Evolutionary conservation across 2,797 vertebrate species (phyloP), one percentile per base, ranked within the genome.

Genomic region (Bryconaethiops microstoma): DNA sequence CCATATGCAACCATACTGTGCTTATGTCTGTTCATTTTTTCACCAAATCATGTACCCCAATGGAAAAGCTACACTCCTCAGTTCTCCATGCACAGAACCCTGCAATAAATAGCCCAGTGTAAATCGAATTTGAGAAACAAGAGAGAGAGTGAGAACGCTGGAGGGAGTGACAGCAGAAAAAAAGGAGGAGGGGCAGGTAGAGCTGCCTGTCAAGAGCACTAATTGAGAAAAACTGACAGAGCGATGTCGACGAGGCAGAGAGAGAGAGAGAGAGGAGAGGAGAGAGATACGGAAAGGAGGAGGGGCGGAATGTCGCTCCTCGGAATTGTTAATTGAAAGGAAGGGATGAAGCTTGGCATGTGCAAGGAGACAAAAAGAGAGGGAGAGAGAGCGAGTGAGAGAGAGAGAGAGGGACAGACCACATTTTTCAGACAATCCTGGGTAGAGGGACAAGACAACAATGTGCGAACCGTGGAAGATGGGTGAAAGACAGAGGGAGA

Each of bases 171-270:
- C 42, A 65, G 74, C 13, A 60, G n/a, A 59, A 75, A 54, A 52
- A 16, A 88, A 76, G 86, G 81, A 92, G 89, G 88, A 23, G 87
- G 91, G 88, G 88, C 88, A 84, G 87, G 84, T 83, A 77, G 88
- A 90, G 90, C 86, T 89, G 91, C 89, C 89, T 91, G 91, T 93
- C 91, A 92, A 84, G 87, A 87, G 81, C 23, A 54, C 91, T 93
- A 93, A 94, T 92, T 93, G 91, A 93, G 90, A 92, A 93, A 90
- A 93, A 91, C 89, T 92, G 92, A 93, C 92, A 92, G 91, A 92
- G 88, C 84, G 88, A 92, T 91, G 86, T 87, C 90, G 90, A 91
- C 87, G 89, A 84, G 63, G 80, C 87, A 89, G 80, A 85, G 83
- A 88, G 29, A 64, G 70, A 64, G 67, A n/a, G n/a, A n/a, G n/a